phyloP scores from a whole-genome alignment of 1,140 invertebrate species.

The Elymnias hypermnestra region DNA sequence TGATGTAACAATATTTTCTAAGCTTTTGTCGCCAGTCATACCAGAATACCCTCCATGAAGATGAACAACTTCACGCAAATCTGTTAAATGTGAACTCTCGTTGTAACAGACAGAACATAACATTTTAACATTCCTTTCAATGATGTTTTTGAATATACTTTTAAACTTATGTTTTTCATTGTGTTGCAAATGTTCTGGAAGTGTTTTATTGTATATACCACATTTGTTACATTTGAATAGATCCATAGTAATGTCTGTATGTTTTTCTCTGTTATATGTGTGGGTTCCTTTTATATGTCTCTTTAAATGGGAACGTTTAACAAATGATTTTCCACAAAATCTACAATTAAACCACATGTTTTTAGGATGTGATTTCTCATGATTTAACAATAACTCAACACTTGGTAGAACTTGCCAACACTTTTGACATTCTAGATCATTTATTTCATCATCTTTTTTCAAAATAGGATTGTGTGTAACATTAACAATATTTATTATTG shows the following conservation, averaged over 20 bases:
- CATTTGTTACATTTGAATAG: conserved; percentile 42
- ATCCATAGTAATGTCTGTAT: not conserved
- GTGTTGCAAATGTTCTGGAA: conserved; percentile 47
- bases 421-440: conserved; percentile 50
- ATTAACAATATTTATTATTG: conserved; percentile 52
- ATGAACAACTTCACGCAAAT: conserved; percentile 41
- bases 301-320: conserved; percentile 39
- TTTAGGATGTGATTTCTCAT: conserved; percentile 55
- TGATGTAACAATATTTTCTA: conserved; percentile 41
- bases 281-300: conserved; percentile 37
- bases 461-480: conserved; percentile 19
- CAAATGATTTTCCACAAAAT: conserved; percentile 57
- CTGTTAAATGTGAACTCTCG: conserved; percentile 29
- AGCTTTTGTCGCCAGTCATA: conserved; percentile 38
- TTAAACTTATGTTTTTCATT: conserved; percentile 67
- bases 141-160: conserved; percentile 38
- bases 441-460: conserved; percentile 22
- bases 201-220: conserved; percentile 28
- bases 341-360: conserved; percentile 59
- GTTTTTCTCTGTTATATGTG: conserved; percentile 7
- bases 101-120: conserved; percentile 53
- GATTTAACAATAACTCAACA: conserved; percentile 42
- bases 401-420: conserved; percentile 55
- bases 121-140: conserved; percentile 42
- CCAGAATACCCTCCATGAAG: conserved; percentile 50